phyloP scores from a whole-genome alignment of 2,797 vertebrate genomes.

The Pterois miles region DNA sequence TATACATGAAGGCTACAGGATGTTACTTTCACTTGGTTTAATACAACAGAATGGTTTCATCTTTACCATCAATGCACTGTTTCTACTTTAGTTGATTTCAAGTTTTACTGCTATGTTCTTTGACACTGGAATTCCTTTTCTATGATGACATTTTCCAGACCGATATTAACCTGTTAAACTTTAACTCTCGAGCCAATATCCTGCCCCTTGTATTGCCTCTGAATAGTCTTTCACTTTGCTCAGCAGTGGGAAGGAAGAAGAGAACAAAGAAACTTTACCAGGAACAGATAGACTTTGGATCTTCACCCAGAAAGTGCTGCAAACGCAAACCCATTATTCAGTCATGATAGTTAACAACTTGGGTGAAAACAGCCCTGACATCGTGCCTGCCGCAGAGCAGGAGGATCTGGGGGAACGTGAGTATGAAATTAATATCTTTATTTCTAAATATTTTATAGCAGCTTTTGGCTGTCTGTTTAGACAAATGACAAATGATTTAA shows the following conservation, averaged over 20 bases:
- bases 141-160: not conserved
- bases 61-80: not conserved
- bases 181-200: fast-evolving
- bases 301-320: not conserved
- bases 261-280: not conserved
- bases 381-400: not conserved
- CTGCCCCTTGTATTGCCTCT: not conserved
- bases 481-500: too few relatives aligned
- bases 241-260: fast-evolving
- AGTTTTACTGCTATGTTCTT: too few relatives aligned
- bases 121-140: not conserved
- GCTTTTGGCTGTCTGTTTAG: too few relatives aligned
- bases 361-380: not conserved
- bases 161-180: not conserved
- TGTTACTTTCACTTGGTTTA: not conserved
- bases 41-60: not conserved
- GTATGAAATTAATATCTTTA: not conserved
- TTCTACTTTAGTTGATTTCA: too few relatives aligned
- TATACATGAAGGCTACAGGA: not conserved
- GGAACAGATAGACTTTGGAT: too few relatives aligned
- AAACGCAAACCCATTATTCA: not conserved
- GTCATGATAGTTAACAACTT: not conserved
- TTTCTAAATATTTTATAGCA: too few relatives aligned
- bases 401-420: not conserved
- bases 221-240: not conserved